Conservation (phyloP, 2,797 vertebrate species). For the Syncerus caffer region DNA sequence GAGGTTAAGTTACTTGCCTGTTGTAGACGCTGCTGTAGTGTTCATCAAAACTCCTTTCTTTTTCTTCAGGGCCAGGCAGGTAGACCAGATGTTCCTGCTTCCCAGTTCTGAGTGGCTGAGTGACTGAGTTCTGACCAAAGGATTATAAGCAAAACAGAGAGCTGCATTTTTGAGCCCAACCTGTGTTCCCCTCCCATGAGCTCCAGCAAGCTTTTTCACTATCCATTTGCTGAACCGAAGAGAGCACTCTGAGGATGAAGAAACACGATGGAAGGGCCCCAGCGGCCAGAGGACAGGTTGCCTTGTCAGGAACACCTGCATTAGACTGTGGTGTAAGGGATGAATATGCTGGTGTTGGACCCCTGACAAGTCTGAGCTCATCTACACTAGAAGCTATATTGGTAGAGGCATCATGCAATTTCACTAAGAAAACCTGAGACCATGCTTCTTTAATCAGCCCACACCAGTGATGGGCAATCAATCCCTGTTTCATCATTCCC, state of each 20-base stretch:
- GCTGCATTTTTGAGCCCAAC: not conserved
- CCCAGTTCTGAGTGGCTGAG: fast-evolving
- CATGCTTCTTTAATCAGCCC: fast-evolving
- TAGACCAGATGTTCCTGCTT: not conserved
- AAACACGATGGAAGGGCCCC: not conserved
- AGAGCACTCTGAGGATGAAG: not conserved
- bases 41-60: not conserved
- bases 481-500: fast-evolving
- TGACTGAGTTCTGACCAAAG: not conserved
- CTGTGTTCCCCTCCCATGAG: fast-evolving
- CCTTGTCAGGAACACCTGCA: not conserved
- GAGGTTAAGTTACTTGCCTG: not conserved
- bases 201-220: not conserved
- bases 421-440: not conserved
- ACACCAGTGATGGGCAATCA: not conserved
- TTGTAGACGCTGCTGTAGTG: fast-evolving
- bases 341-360: not conserved
- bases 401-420: no score
- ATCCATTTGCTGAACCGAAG: not conserved
- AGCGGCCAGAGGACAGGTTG: not conserved
- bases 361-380: not conserved
- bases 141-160: not conserved
- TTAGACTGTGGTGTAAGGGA: not conserved
- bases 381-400: fast-evolving
- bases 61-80: not conserved